Evolutionary conservation across 1,140 invertebrate genomes (phyloP), one percentile per base, ranked within the genome.

Genomic region (Druon quercuslanigerum): DNA sequence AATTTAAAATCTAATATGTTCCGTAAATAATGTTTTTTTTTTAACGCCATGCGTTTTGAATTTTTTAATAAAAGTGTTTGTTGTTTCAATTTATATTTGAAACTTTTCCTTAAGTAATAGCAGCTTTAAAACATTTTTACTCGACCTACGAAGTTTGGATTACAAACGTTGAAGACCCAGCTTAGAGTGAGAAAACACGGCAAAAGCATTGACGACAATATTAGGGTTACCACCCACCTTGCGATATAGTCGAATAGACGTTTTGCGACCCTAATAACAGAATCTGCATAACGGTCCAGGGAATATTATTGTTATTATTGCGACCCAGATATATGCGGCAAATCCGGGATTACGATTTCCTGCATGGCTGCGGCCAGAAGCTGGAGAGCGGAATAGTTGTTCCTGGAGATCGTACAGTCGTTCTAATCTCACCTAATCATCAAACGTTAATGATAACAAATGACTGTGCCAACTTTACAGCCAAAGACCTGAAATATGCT

Each of bases 401-500:
- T 57, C 56, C 19, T 20, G 19, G 56, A 57, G 56, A 57, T 57
- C 56, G 20, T 20, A 13, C 66, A 78, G 79, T 50, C 73, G 73
- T 56, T 66, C 82, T 83, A 83, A 83, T 83, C 82, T 83, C 79
- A 74, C 76, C 79, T 83, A 83, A 83, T 83, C 82, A 83, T 83
- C 79, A 78, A 83, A 83, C 78, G 77, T 83, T 83, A 83, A 83
- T 83, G 82, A 81, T 83, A 81, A 83, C 72, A 78, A 81, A 83
- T 79, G 82, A 81, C 81, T 72, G 60, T 73, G 78, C 70, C 72
- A 83, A 83, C 79, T 81, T 81, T 78, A 76, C 78, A 79, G 79
- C 76, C 79, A 80, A 78, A 72, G 75, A 71, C 78, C 75, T 81
- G 78, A 83, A 81, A 78, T 79, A 75, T 66, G 54, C 79, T 76